Base-by-base conservation (phyloP, 23 tunicate genomes). In the Botrylloides violaceus region DNA sequence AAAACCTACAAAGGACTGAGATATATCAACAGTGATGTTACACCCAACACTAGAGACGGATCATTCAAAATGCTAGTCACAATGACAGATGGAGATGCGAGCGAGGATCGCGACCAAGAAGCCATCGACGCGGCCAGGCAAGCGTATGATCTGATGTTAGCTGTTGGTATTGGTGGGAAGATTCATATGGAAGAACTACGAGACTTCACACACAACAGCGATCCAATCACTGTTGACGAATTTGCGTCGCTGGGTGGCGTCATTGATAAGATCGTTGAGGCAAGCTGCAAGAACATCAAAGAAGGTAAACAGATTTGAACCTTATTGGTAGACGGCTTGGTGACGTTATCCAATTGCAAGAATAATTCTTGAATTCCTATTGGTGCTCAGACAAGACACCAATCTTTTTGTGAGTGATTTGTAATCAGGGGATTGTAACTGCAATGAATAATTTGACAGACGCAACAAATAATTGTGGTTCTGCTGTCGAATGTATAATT, bases 81-180 rank as follows among this genome's bases (percentile, higher is more conserved):
- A 3, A 74, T 90, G 85, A 90, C 90, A 2, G 97, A 90, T 38
- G 97, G 97, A 5, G 89, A 79, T 56, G 90, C 97, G 0, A 83
- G 85, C 36, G 97, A 90, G 9, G 81, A 83, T 43, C 59, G 79
- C 6, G 76, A 90, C 65, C 64, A 25, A 28, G 81, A 21, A 0
- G 97, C 90, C 1, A 79, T 90, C 25, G 70, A 79, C 1, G 59
- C 61, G 29, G 97, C 97, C 22, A 59, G 72, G 18, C 49, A 50
- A 26, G 58, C 71, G n/a, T 90, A 37, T 81, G 39, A 90, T 75
- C 49, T 66, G 61, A 90, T 83, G 97, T 36, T 83, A 34, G 89
- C 90, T 3, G 90, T 75, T 35, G 97, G 97, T 57, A 88, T 90
- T 1, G 97, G 97, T 26, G 71, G 49, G 47, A 82, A 88, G 38